Evolutionary conservation across 2,888 invertebrate genomes (phyloP), one percentile per base, ranked within the genome.

Genomic region (Aporophyla nigra): DNA sequence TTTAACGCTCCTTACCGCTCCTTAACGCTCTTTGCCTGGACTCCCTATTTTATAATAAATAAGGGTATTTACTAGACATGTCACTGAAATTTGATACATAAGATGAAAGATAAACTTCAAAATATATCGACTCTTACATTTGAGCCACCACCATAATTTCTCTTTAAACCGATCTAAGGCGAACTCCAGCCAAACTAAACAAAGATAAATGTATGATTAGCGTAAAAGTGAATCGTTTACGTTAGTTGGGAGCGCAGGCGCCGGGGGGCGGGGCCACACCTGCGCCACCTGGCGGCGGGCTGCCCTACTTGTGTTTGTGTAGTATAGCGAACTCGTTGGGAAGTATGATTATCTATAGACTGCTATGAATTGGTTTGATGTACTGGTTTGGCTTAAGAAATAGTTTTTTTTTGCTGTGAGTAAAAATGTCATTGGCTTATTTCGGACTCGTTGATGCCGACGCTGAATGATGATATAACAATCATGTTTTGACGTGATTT

Each of bases 251-350:
- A 67, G 83, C 82, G 83, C 86, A 81, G 78, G 85, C 88, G 87
- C 86, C 74, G 69, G 84, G 81, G 84, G 88, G 89, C 88, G 89
- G 76, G 84, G 81, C 74, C 78, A 66, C 87, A 85, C 88, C 87
- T 87, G 87, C 87, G 78, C 88, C 85, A 87, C 85, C 89, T 87
- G 88, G 86, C 75, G 84, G 86, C 63, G 71, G n/a, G 54, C 76
- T 82, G 84, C 78, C 83, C 86, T 86, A 87, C 80, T 88, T 84
- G 87, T 79, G n/a, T 74, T 27, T 59, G n/a, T 43, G 27, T 74
- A 71, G 61, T 76, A 76, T 51, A 75, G 49, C 14, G 27, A 67
- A 73, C 61, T 74, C n/a, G 51, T 71, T 70, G 59, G n/a, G 70
- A 73, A 51, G 21, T 59, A 51, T 62, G 51, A 40, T 82, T 71